Percentiles rank a stretch among this genome's conserved stretches.
phyloP scores from a whole-genome alignment of 2,113 vertebrate genomes.

The Crotalus viridis region DNA sequence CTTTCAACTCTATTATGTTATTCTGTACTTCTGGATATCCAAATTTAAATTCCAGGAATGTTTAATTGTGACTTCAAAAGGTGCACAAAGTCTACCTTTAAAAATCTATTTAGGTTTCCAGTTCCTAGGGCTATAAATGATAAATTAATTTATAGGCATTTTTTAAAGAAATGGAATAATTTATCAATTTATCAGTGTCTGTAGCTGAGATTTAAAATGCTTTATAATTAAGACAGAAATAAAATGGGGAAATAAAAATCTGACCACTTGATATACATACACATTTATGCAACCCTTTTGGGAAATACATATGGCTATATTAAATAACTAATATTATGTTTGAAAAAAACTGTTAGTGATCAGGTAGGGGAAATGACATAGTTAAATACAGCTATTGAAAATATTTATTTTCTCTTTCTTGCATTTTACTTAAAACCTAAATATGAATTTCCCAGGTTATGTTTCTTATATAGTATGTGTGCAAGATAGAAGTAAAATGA shows the following conservation, averaged over 20 bases:
- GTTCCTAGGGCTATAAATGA: neutral
- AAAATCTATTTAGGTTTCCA: neutral
- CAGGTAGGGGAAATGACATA: neutral
- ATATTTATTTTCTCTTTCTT: neutral
- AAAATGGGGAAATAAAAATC: neutral
- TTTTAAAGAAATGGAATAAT: neutral
- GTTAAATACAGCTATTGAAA: neutral
- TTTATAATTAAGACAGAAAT: neutral
- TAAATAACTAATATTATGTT: neutral
- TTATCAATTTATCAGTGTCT: neutral
- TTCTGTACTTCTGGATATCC: neutral
- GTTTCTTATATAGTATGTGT: neutral
- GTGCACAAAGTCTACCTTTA: neutral
- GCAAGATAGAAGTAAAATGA: neutral
- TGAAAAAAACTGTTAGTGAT: neutral
- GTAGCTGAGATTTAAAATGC: neutral
- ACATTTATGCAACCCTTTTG: neutral
- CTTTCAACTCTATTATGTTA: no score
- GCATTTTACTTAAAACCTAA: conserved; percentile 3
- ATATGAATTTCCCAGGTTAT: neutral
- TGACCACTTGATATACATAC: neutral
- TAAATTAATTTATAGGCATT: neutral
- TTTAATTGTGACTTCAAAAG: neutral
- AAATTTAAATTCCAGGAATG: neutral
- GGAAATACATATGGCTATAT: neutral